phyloP scores from a whole-genome alignment of 2,888 invertebrate species.

The Drosophila hamatofila region DNA sequence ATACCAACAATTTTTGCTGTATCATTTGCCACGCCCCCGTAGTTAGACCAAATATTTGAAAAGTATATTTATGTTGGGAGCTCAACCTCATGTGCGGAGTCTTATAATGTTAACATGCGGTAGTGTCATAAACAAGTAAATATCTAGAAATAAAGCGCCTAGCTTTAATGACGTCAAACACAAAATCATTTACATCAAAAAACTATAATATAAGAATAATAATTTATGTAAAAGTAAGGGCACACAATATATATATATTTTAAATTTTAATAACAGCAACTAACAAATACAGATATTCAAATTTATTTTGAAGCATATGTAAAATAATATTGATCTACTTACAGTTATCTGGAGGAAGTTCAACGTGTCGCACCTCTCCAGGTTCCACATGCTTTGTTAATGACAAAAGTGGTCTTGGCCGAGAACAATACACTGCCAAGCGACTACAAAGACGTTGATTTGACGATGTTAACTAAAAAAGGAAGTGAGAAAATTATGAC shows the following conservation, averaged over 20 bases:
- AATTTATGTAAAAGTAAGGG: neutral
- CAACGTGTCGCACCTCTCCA: constrained; percentile 85
- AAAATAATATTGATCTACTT: constrained; percentile 15
- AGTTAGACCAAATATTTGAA: neutral
- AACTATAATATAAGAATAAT: neutral
- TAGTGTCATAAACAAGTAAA: neutral
- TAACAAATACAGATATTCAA: neutral
- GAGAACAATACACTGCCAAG: constrained; percentile 85
- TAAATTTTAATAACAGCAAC: neutral
- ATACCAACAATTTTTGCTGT: neutral
- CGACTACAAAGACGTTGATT: constrained; percentile 85
- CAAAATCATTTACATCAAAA: neutral
- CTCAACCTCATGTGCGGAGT: neutral
- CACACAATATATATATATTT: neutral
- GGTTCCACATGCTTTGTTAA: constrained; percentile 86
- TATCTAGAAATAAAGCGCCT: too few relatives aligned
- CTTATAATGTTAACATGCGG: neutral
- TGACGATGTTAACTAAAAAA: constrained; percentile 79
- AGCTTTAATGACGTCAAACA: neutral
- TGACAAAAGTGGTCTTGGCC: constrained; percentile 86
- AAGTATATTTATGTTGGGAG: neutral
- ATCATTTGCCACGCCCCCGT: neutral
- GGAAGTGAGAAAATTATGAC: constrained; percentile 60
- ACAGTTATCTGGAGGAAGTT: constrained; percentile 84
- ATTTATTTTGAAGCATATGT: neutral